Conservation (phyloP, 2,888 invertebrate species). For the Polymixis lichenea region DNA sequence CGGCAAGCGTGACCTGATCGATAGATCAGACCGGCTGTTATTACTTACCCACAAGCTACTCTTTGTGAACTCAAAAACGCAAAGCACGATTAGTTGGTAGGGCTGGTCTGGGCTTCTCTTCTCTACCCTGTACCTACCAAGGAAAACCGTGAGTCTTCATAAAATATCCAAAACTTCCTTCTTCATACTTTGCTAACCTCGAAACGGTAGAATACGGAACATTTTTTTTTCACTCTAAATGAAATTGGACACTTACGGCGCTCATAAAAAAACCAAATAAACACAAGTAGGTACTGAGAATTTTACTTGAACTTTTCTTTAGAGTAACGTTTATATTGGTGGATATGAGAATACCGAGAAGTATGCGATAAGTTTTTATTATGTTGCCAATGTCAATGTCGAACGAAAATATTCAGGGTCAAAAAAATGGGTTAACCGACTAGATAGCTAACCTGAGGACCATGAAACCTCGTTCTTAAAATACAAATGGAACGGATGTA, state of each 20-base stretch:
- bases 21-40: too few relatives aligned
- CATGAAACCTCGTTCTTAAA: not conserved
- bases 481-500: not conserved
- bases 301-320: slow-evolving; percentile 52
- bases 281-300: slow-evolving; percentile 40
- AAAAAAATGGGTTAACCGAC: not conserved
- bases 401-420: slow-evolving; percentile 14
- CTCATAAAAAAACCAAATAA: slow-evolving; percentile 62
- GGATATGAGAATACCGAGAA: slow-evolving; percentile 40
- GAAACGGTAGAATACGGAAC: slow-evolving; percentile 33
- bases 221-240: slow-evolving; percentile 54
- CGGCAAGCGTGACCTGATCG: too few relatives aligned
- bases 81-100: not conserved
- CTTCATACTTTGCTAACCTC: slow-evolving; percentile 39
- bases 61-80: not conserved
- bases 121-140: not conserved
- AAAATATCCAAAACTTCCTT: slow-evolving; percentile 39
- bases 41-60: too few relatives aligned
- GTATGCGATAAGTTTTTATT: slow-evolving; percentile 42
- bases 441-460: not conserved
- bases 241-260: slow-evolving; percentile 59
- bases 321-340: slow-evolving; percentile 33
- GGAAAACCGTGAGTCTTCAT: slow-evolving; percentile 25
- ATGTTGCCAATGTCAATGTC: slow-evolving; percentile 11
- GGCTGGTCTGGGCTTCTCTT: not conserved